Evolutionary conservation across 1,140 invertebrate species (phyloP), one percentile per base, ranked within the genome.

Genomic region (Cotesia typhae): DNA sequence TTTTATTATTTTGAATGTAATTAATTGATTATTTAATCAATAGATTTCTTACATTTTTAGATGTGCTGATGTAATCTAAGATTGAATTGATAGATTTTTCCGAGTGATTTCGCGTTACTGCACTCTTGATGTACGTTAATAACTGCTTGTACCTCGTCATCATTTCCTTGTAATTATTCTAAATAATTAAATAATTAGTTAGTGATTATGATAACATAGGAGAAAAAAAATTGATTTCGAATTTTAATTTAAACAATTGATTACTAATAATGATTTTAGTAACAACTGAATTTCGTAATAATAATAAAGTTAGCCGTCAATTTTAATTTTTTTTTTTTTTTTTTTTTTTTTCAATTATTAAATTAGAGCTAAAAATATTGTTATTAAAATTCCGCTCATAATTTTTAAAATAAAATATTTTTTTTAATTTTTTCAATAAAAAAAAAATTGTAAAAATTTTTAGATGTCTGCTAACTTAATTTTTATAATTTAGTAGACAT

Each of bases 71-170:
- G 84, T 99, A 99, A 88, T 99, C 98, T 75, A 99, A 88, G 81
- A 99, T 99, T 14, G 98, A 99, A 86, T 99, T 99, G 75, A 99
- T 99, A 35, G 97, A 99, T 83, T 99, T 99, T 85, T 99, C 98
- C 67, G 98, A 99, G 84, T 99, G 98, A 87, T 99, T 99, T 82
- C 98, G 92, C 5, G 98, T 99, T 20, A 99, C 98, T 60, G 98
- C 97, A 88, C 95, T 98, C 87, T 99, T 99, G 61, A 99, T 99
- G 82, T 99, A 99, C 1, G 96, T 98, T 61, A 99, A 89, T 53
- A 99, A 88, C 85, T 98, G 95, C 83, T 98, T 98, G 83, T 99
- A 99, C 68, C 97, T 90, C 2, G 89, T 88, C 96, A 99, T 98
- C 98, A 99, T 99, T 87, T 98, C 95, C 76, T 94, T 92, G 84